Evolutionary conservation across 1,140 invertebrate species (phyloP).

Genomic region (Camponotus vicinus): DNA sequence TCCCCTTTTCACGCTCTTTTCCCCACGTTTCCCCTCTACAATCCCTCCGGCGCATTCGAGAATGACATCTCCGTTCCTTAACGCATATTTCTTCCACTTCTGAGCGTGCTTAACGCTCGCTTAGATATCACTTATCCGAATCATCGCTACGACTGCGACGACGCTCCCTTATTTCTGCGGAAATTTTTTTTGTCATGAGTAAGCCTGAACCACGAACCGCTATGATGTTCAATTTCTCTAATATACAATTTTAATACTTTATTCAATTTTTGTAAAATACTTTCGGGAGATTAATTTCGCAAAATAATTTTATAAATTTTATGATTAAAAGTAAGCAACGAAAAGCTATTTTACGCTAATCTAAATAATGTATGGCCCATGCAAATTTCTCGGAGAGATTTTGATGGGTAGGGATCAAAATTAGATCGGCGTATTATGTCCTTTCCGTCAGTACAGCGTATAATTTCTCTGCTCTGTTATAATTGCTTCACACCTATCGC

Average conservation of each 20-base stretch:
- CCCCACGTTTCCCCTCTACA: not conserved
- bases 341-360: not conserved
- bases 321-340: not conserved
- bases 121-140: constrained; percentile 66
- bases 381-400: constrained; percentile 28
- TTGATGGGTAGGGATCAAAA: constrained; percentile 31
- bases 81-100: constrained; percentile 53
- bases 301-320: not conserved
- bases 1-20: constrained; percentile 44
- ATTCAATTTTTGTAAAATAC: not conserved
- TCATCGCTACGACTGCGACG: constrained; percentile 1
- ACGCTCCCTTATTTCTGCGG: constrained; percentile 7
- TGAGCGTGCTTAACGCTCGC: constrained; percentile 56
- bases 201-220: not conserved
- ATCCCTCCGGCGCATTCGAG: constrained; percentile 36
- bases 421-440: constrained; percentile 26
- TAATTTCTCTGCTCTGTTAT: constrained; percentile 44
- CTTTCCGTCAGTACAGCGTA: constrained; percentile 35
- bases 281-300: not conserved
- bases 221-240: not conserved
- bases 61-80: constrained; percentile 58
- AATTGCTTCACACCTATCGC: constrained; percentile 50
- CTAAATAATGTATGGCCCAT: not conserved
- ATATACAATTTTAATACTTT: not conserved
- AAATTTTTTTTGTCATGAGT: constrained; percentile 19